Conservation (phyloP, 2,113 vertebrate genomes). For the Mastomys coucha region DNA sequence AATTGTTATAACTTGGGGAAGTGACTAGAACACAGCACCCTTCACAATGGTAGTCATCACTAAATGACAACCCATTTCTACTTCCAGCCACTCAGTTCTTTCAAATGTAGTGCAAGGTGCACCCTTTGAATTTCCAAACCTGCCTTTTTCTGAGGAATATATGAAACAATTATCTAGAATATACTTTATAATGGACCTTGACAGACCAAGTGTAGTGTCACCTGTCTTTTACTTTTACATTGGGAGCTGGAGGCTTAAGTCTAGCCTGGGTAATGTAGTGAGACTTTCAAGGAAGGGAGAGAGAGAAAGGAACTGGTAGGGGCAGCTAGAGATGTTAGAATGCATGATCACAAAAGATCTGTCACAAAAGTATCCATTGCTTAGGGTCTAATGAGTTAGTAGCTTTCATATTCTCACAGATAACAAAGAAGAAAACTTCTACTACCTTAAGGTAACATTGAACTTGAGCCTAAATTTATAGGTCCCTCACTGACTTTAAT, state of each 20-base stretch:
- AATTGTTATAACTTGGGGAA: neutral
- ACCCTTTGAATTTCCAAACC: neutral
- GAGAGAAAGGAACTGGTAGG: too few relatives aligned
- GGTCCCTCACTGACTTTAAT: neutral
- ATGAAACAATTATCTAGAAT: neutral
- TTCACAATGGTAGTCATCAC: neutral
- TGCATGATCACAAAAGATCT: neutral
- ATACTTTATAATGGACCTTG: neutral
- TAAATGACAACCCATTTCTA: neutral
- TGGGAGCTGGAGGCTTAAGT: neutral
- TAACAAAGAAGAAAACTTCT: neutral
- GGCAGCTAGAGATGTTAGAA: neutral
- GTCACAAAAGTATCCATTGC: neutral
- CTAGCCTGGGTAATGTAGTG: neutral
- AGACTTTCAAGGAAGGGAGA: neutral
- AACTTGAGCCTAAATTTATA: neutral
- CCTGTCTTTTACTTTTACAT: neutral
- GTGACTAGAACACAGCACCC: neutral
- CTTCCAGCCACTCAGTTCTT: neutral
- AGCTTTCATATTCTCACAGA: neutral
- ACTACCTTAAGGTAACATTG: neutral
- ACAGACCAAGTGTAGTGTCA: neutral
- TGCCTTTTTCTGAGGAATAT: neutral
- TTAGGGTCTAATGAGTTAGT: neutral
- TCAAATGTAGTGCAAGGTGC: neutral